These are phyloP conservation scores for Holocentrus rufus DNA, from an alignment of 2,797 vertebrate species.

Conservation along the genomic window DNA sequence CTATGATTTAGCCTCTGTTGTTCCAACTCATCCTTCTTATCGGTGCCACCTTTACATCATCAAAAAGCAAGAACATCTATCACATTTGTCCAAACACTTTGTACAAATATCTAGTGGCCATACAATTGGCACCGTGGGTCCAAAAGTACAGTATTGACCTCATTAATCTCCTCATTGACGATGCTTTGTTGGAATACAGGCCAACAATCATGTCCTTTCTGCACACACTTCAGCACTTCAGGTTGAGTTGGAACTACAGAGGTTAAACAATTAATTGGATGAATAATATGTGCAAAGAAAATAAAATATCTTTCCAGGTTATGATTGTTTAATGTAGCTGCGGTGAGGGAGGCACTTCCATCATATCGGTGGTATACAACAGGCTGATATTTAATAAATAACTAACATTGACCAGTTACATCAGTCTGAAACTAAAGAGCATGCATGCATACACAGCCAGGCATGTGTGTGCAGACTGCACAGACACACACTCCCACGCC, in stretches of 20 bases:
- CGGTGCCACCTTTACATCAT: neutral
- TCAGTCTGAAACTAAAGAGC: too few relatives aligned
- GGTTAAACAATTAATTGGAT: too few relatives aligned
- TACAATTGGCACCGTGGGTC: neutral
- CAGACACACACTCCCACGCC: constrained; percentile 21
- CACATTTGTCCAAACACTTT: neutral
- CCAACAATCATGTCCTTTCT: neutral
- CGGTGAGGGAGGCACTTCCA: neutral
- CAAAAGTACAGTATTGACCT: too few relatives aligned
- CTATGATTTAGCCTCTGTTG: too few relatives aligned
- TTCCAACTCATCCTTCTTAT: too few relatives aligned
- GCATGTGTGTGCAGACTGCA: neutral
- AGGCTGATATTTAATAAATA: too few relatives aligned
- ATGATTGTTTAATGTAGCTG: neutral
- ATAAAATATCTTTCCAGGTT: too few relatives aligned
- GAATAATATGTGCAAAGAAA: too few relatives aligned
- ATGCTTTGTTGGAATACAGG: neutral
- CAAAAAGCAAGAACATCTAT: neutral
- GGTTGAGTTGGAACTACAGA: too few relatives aligned
- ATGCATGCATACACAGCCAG: neutral
- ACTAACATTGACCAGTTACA: too few relatives aligned
- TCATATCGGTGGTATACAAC: neutral
- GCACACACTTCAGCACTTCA: neutral
- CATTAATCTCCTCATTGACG: neutral
- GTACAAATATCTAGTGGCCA: neutral